Evolutionary conservation across 2,113 vertebrate species (phyloP).

Genomic region (Chloropsis cyanopogon): DNA sequence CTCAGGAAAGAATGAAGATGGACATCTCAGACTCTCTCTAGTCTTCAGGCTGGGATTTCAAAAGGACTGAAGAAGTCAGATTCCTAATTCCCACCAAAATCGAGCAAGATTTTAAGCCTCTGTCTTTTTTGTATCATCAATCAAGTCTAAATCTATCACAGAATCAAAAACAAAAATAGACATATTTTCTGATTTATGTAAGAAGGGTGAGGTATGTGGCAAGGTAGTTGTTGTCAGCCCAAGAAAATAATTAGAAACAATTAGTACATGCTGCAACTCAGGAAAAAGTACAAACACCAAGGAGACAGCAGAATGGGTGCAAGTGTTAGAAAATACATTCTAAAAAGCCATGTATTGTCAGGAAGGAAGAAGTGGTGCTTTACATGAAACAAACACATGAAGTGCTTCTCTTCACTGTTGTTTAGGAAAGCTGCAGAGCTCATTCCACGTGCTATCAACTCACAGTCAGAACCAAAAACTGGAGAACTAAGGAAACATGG

Average conservation of each 20-base stretch:
- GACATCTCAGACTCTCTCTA: not conserved
- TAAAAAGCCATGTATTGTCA: not conserved
- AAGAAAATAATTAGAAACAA: not conserved
- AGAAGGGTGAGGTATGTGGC: not conserved
- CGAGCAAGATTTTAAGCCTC: accelerated
- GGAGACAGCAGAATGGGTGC: not conserved
- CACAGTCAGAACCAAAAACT: not conserved
- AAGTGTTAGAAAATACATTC: not conserved
- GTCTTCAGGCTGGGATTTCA: not conserved
- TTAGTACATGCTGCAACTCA: not conserved
- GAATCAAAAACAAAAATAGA: not conserved
- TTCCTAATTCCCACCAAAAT: not conserved
- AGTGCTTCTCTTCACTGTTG: not conserved
- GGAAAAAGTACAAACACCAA: not conserved
- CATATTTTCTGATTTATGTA: not conserved
- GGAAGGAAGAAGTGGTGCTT: not conserved
- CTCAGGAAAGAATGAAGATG: not conserved
- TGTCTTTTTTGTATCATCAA: not conserved
- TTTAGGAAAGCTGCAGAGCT: not conserved
- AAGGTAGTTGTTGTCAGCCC: not conserved
- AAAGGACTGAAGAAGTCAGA: not conserved
- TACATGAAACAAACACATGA: accelerated
- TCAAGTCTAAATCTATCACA: not conserved
- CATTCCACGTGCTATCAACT: not conserved
- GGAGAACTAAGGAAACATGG: not conserved